Conservation (phyloP, 2,888 invertebrate genomes). For the Sinodicranocentrus sp. region DNA sequence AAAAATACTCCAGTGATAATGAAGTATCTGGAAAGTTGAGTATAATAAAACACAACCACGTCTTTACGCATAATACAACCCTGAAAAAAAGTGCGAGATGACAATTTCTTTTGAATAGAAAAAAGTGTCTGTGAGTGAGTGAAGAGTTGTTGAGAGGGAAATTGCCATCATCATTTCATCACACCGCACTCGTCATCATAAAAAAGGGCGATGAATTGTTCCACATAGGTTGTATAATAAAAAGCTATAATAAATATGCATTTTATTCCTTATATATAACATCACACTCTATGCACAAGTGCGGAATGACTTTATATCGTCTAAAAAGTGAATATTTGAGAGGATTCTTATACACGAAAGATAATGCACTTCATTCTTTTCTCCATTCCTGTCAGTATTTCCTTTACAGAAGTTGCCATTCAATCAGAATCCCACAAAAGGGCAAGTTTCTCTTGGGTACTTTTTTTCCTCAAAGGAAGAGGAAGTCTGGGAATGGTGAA, state of each 20-base stretch:
- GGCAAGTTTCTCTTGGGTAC: neutral
- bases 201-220: constrained; percentile 31
- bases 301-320: neutral
- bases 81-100: too few relatives aligned
- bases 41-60: too few relatives aligned
- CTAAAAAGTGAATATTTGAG: neutral
- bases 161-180: constrained; percentile 57
- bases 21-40: too few relatives aligned
- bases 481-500: too few relatives aligned
- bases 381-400: neutral
- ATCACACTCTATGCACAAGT: neutral
- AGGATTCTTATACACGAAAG: neutral
- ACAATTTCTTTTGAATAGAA: neutral
- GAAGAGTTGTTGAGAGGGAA: constrained; percentile 40
- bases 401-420: neutral
- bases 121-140: neutral
- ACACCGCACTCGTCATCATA: constrained; percentile 37
- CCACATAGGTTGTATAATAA: constrained; percentile 12
- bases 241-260: neutral
- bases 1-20: too few relatives aligned
- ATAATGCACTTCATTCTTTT: neutral
- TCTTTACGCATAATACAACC: too few relatives aligned
- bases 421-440: neutral
- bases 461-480: too few relatives aligned
- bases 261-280: neutral